phyloP scores from a whole-genome alignment of 2,113 vertebrate genomes.

The Xyrauchen texanus region DNA sequence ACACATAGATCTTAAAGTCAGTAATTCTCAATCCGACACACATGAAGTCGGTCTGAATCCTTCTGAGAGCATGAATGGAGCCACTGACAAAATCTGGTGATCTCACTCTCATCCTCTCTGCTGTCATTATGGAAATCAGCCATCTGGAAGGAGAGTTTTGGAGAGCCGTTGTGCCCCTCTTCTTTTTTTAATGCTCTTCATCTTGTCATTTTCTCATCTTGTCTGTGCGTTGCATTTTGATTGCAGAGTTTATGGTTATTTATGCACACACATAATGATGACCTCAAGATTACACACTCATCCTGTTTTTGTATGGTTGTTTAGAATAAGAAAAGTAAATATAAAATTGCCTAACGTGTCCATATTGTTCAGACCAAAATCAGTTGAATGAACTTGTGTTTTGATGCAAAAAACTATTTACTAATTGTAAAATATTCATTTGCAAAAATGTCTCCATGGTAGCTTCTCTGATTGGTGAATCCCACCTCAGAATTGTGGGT shows the following conservation, averaged over 20 bases:
- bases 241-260: not conserved
- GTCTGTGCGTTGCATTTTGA: conserved; percentile 55
- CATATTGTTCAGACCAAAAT: too few relatives aligned
- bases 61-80: conserved; percentile 22
- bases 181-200: conserved; percentile 1
- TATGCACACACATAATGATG: not conserved
- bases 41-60: not conserved
- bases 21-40: not conserved
- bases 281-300: too few relatives aligned
- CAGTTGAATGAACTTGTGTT: too few relatives aligned
- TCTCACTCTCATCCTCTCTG: conserved; percentile 10
- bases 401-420: too few relatives aligned
- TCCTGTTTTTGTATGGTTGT: too few relatives aligned
- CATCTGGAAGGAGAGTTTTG: conserved; percentile 48
- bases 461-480: too few relatives aligned
- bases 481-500: too few relatives aligned
- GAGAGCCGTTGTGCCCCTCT: not conserved
- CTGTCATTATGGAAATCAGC: conserved; percentile 57
- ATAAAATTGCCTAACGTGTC: too few relatives aligned
- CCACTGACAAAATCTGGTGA: conserved; percentile 16
- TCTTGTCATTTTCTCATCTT: conserved; percentile 65
- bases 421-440: too few relatives aligned
- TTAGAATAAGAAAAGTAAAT: too few relatives aligned
- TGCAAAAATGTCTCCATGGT: too few relatives aligned
- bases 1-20: conserved; percentile 1